Evolutionary conservation across 2,797 vertebrate species (phyloP).

Genomic region (Tenualosa ilisha): DNA sequence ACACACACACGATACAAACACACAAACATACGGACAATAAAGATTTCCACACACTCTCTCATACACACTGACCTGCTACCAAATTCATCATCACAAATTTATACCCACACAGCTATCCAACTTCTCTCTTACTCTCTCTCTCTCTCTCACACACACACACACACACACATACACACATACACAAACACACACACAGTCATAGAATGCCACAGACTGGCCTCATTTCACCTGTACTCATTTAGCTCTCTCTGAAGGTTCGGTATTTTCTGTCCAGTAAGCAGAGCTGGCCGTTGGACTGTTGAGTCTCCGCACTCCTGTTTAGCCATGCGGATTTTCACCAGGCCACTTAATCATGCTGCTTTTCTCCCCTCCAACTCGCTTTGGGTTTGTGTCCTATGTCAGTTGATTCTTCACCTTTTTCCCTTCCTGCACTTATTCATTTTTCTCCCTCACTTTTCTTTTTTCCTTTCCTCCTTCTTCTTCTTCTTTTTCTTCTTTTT

Average conservation of each 20-base stretch:
- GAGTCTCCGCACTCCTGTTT: not conserved
- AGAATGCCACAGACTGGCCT: not conserved
- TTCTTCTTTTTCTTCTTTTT: not conserved
- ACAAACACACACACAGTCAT: constrained; percentile 4
- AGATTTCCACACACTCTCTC: not conserved
- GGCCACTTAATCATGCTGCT: constrained; percentile 23
- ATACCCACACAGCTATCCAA: not conserved
- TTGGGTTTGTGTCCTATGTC: not conserved
- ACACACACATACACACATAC: not conserved
- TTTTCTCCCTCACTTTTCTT: not conserved
- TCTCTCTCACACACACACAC: not conserved
- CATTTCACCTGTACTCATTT: constrained; percentile 15
- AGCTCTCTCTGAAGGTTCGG: not conserved
- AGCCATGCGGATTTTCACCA: not conserved
- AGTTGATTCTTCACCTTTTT: not conserved
- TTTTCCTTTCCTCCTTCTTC: not conserved
- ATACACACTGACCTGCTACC: not conserved
- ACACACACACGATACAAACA: not conserved
- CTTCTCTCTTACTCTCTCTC: not conserved
- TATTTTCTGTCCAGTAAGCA: constrained; percentile 21
- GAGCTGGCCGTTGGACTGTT: not conserved
- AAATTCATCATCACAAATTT: not conserved
- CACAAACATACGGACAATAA: not conserved
- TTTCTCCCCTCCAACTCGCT: not conserved
- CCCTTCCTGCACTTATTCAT: not conserved